These are phyloP conservation scores for Hafferia zeledoni DNA, from an alignment of 2,797 vertebrate species.

Conservation along the genomic window DNA sequence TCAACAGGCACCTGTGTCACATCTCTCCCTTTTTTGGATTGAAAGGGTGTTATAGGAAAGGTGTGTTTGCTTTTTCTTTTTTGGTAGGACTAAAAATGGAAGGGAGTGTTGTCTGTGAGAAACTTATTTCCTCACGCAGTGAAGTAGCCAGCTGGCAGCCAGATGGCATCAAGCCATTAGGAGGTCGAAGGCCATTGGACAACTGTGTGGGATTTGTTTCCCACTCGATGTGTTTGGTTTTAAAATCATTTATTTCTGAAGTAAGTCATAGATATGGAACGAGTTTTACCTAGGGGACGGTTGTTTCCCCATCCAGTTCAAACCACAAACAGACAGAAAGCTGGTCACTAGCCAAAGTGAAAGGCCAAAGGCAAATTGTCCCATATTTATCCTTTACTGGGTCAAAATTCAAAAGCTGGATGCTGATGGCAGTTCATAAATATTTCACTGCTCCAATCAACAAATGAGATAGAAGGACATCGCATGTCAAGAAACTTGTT, in stretches of 20 bases:
- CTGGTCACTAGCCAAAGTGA: conserved; percentile 66
- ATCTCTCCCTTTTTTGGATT: conserved; percentile 51
- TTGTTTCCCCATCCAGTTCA: conserved; percentile 71
- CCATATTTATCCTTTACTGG: conserved; percentile 57
- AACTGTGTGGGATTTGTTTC: conserved; percentile 76
- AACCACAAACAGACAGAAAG: conserved; percentile 76
- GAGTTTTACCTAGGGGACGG: conserved; percentile 59
- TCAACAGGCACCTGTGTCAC: conserved; percentile 74
- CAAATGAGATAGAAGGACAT: conserved; percentile 60
- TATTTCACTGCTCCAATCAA: conserved; percentile 32
- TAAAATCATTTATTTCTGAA: conserved; percentile 76
- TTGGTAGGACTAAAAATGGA: conserved; percentile 70
- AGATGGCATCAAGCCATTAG: conserved; percentile 68
- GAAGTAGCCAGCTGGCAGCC: conserved; percentile 60
- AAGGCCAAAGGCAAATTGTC: conserved; percentile 64
- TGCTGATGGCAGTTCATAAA: conserved; percentile 41
- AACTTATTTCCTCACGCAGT: conserved; percentile 58
- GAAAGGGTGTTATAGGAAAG: conserved; percentile 50
- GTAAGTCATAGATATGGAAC: conserved; percentile 73
- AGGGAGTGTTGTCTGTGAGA: conserved; percentile 43
- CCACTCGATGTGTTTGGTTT: conserved; percentile 64
- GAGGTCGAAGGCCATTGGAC: conserved; percentile 75
- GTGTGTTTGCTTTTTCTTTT: conserved; percentile 70
- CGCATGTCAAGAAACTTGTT: conserved; percentile 64
- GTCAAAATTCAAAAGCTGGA: conserved; percentile 44